These are phyloP conservation scores for Pocillopora grandis DNA, from an alignment of 92 coral and sea anemone genomes.

Conservation along the genomic window DNA sequence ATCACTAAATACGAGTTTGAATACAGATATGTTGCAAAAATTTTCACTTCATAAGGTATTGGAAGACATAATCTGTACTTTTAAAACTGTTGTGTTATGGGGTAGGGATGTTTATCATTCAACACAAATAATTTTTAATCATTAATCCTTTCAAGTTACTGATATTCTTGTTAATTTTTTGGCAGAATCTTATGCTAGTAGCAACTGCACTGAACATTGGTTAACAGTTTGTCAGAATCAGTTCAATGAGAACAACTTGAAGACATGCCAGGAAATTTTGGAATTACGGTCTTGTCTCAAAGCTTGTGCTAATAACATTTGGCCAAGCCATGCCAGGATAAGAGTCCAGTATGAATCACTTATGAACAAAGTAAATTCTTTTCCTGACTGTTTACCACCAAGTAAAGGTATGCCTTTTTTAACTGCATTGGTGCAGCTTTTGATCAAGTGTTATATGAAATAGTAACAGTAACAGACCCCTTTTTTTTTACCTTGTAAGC, in stretches of 20 bases:
- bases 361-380: constrained; percentile 33
- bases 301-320: constrained; percentile 23
- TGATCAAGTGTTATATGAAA: neutral
- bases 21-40: too few relatives aligned
- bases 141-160: neutral
- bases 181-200: neutral
- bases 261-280: constrained; percentile 62
- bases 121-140: neutral
- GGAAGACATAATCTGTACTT: too few relatives aligned
- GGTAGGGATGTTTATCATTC: too few relatives aligned
- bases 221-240: constrained; percentile 20
- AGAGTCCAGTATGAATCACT: constrained; percentile 28
- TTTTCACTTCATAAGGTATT: too few relatives aligned
- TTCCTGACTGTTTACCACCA: constrained; percentile 38
- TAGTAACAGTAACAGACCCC: too few relatives aligned
- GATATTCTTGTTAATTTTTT: neutral
- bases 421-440: neutral
- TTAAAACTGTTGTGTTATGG: too few relatives aligned
- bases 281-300: constrained; percentile 54
- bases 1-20: too few relatives aligned
- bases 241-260: constrained; percentile 53
- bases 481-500: too few relatives aligned
- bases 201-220: constrained; percentile 23
- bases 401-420: constrained; percentile 27
- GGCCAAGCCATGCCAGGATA: constrained; percentile 9